Evolutionary conservation across 2,113 vertebrate genomes (phyloP), one percentile per base, ranked within the genome.

Genomic region (Cromileptes altivelis): DNA sequence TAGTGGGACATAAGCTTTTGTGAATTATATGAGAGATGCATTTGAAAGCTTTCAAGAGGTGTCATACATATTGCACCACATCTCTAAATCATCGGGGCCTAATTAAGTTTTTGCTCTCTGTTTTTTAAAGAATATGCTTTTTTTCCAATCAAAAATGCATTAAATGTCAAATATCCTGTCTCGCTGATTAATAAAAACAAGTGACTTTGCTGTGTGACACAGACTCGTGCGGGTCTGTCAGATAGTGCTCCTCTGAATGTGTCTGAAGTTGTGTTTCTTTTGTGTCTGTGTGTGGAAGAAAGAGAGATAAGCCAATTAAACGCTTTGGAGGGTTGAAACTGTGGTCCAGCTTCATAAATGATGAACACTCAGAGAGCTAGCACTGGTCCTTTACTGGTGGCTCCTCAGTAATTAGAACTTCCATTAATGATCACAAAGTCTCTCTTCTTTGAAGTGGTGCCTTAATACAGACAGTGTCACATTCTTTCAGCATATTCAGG

Each of bases 391-490:
- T 86, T 84, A 84, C 89, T 90, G 85, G 85, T 90, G 82, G 80
- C 85, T 93, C 75, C 81, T 91, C 84, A 78, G 91, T 93, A 95
- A 95, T 95, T 93, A 95, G 89, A 87, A 93, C 75, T 70, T 92
- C 72, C 88, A 88, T 93, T 94, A 93, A 94, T 90, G 89, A 94
- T 94, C 91, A 88, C 88, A 89, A 89, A 93, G 88, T 92, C 75
- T 53, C 78, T 85, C 45, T 77, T 85, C 90, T 92, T 94, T 92
- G 87, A 94, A 91, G 91, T 90, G 49, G 56, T 80, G 78, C 84
- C 75, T 90, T 92, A 92, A 93, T 94, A 89, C 81, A 88, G 85
- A 89, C 91, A 82, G 86, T 89, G 90, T 94, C 89, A 84, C 89
- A 92, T 94, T 95, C 89, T 93, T 80, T 91, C 78, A 88, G 89